A percentile compares a stretch with the other conserved stretches of the same genome.
These are phyloP conservation scores for Sesamia inferens DNA, from an alignment of 2,888 invertebrate species.

Conservation along the genomic window DNA sequence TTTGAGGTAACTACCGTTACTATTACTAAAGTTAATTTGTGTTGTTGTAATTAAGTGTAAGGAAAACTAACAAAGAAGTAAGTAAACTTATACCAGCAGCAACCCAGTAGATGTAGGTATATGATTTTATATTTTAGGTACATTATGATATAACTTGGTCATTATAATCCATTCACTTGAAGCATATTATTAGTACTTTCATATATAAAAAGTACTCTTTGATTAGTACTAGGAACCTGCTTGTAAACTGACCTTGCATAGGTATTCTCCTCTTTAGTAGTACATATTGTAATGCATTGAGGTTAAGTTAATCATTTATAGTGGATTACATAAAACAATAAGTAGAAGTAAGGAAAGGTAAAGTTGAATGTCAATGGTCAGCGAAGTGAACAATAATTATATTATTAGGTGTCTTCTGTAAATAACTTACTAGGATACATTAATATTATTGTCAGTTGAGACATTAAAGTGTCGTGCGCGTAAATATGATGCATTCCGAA, in stretches of 20 bases:
- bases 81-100: background rate
- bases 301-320: background rate
- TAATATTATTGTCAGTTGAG: background rate
- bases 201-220: too few species aligned
- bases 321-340: background rate
- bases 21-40: background rate
- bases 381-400: too few species aligned
- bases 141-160: background rate
- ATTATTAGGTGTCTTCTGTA: background rate
- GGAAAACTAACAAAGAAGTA: background rate
- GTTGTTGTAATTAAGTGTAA: background rate
- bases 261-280: background rate
- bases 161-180: background rate
- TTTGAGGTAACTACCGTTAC: slow-evolving; percentile 69
- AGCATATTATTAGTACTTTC: slow-evolving; percentile 6
- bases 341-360: too few species aligned
- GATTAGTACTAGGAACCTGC: background rate
- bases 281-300: background rate
- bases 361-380: too few species aligned
- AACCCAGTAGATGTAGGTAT: background rate
- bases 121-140: background rate
- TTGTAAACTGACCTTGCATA: background rate
- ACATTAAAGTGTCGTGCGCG: too few species aligned
- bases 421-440: background rate
- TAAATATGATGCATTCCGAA: background rate